A percentile compares a stretch with the other conserved stretches of the same genome.
phyloP scores from a whole-genome alignment of 2,797 vertebrate species.

The Dromococcyx pavoninus region DNA sequence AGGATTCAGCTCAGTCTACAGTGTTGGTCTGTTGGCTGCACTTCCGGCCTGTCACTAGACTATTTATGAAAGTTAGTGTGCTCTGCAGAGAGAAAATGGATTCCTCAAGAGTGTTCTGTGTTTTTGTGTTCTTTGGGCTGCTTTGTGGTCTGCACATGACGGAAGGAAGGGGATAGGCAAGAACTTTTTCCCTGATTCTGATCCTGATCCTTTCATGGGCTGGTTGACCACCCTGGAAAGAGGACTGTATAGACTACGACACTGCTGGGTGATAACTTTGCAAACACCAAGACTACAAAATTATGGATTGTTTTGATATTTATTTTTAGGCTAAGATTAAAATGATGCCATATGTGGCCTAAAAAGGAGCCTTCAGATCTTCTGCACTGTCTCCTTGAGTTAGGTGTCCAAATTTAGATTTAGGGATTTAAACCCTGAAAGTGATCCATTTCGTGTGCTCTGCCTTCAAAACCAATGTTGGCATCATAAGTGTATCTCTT shows the following conservation, averaged over 20 bases:
- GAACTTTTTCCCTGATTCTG: background rate
- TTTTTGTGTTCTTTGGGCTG: slow-evolving; percentile 1
- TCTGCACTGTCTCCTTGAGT: background rate
- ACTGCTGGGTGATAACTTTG: accelerated
- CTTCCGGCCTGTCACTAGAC: background rate
- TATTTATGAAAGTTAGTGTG: slow-evolving; percentile 3
- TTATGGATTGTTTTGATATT: background rate
- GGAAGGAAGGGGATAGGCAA: background rate
- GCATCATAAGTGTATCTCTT: background rate
- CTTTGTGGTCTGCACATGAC: background rate
- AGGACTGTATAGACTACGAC: background rate
- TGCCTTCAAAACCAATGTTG: background rate
- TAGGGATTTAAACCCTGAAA: background rate
- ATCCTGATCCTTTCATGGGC: background rate
- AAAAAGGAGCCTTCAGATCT: background rate
- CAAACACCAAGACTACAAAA: background rate
- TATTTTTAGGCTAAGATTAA: background rate
- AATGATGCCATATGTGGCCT: background rate
- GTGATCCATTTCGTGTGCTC: background rate
- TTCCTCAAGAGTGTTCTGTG: background rate
- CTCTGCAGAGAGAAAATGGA: background rate
- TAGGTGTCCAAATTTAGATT: background rate
- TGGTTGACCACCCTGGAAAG: background rate
- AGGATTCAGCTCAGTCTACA: background rate
- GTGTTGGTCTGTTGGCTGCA: background rate